phyloP scores from a whole-genome alignment of 2,113 vertebrate genomes.

The Hoplias malabaricus region DNA sequence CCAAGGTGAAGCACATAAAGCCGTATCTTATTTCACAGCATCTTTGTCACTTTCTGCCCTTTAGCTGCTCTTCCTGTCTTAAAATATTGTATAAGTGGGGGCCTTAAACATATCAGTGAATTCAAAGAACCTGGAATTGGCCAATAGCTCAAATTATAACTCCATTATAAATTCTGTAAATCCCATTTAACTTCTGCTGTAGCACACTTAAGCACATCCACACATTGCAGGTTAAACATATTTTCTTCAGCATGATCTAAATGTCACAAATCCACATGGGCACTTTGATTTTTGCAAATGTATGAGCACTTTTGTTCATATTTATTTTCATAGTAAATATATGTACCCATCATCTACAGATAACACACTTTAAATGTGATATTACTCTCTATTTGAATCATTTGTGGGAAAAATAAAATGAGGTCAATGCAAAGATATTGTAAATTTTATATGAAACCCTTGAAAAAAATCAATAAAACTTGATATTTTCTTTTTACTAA shows the following conservation, averaged over 20 bases:
- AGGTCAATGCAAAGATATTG: too few species aligned
- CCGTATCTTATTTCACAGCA: slow-evolving; percentile 20
- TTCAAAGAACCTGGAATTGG: background rate
- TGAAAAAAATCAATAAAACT: too few species aligned
- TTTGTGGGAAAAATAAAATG: too few species aligned
- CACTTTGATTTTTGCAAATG: too few species aligned
- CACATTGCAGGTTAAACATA: slow-evolving; percentile 10
- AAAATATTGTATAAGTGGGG: background rate
- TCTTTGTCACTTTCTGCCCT: background rate
- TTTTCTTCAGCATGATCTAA: slow-evolving; percentile 9
- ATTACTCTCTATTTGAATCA: too few species aligned
- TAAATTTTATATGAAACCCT: too few species aligned
- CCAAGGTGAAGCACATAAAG: slow-evolving; percentile 20
- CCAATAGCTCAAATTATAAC: slow-evolving; percentile 1
- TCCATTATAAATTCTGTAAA: slow-evolving; percentile 28
- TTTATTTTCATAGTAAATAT: too few species aligned
- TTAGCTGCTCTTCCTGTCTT: background rate
- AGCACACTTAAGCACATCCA: slow-evolving; percentile 31
- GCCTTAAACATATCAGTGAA: slow-evolving; percentile 6
- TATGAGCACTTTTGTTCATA: too few species aligned
- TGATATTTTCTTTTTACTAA: too few species aligned
- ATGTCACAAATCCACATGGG: background rate
- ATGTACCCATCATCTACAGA: too few species aligned
- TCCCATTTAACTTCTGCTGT: slow-evolving; percentile 1
- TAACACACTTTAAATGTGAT: too few species aligned